phyloP scores from a whole-genome alignment of 2,888 invertebrate genomes.

The Chrysotoxum bicinctum region DNA sequence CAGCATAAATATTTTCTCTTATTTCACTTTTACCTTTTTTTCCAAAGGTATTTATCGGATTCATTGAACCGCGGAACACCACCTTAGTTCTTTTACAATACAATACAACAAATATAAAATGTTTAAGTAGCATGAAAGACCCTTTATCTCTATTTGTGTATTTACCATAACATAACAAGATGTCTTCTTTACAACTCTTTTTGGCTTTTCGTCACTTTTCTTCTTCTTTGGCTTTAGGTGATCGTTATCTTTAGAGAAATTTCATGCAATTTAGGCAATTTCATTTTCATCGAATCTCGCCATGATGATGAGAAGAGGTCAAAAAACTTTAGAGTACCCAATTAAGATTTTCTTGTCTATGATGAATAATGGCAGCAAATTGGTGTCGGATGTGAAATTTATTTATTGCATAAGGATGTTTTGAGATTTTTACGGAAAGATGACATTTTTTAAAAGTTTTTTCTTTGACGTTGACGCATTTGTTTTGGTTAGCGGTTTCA shows the following conservation, averaged over 20 bases:
- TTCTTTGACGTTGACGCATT: neutral
- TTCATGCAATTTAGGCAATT: conserved; percentile 15
- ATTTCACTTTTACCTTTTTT: conserved; percentile 25
- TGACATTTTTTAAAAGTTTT: conserved; percentile 4
- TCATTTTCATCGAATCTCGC: neutral
- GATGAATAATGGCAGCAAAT: neutral
- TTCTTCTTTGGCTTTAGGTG: neutral
- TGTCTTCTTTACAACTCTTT: neutral
- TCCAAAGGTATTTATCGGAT: conserved; percentile 12
- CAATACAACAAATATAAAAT: neutral
- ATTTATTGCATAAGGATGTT: neutral
- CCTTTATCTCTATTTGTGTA: neutral
- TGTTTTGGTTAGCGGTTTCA: neutral
- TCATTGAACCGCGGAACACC: conserved; percentile 31
- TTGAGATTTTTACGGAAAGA: neutral
- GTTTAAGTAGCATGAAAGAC: neutral
- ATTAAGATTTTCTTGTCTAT: neutral
- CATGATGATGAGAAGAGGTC: neutral
- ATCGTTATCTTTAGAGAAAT: conserved; percentile 18
- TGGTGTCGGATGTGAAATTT: conserved; percentile 26
- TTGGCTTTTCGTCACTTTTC: conserved; percentile 17
- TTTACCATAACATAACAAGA: neutral
- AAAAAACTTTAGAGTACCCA: neutral
- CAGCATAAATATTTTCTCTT: conserved; percentile 34
- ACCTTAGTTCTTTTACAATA: neutral